These are phyloP conservation scores for Ganaspis brasiliensis DNA, from an alignment of 2,888 invertebrate species.

Conservation along the genomic window DNA sequence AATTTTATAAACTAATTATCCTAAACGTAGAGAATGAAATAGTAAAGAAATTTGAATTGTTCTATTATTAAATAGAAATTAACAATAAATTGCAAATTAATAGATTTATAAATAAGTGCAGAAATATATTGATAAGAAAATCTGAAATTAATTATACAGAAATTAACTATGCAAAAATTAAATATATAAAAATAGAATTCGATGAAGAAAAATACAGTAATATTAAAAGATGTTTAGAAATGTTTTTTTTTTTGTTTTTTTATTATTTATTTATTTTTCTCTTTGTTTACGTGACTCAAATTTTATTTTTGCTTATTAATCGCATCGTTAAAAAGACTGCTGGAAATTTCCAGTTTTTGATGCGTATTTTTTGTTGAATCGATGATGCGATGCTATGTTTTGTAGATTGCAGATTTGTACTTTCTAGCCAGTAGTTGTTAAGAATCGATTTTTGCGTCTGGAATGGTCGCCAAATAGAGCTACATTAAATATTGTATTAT, in stretches of 20 bases:
- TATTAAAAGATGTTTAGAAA: neutral
- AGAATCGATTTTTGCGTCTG: slow-evolving; percentile 51
- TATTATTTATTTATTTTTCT: neutral
- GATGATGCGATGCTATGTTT: slow-evolving; percentile 58
- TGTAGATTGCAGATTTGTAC: slow-evolving; percentile 65
- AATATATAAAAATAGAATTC: no score
- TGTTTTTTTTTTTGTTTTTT: neutral
- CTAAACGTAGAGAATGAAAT: slow-evolving; percentile 25
- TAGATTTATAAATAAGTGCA: no score
- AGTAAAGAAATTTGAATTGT: neutral
- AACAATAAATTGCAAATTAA: no score
- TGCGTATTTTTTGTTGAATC: slow-evolving; percentile 54
- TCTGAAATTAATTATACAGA: no score
- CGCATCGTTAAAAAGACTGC: slow-evolving; percentile 52
- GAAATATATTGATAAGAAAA: no score
- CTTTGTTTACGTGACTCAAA: neutral
- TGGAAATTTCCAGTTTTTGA: slow-evolving; percentile 56
- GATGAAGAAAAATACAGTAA: no score
- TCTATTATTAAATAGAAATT: no score
- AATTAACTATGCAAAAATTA: no score
- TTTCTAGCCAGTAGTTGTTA: slow-evolving; percentile 54
- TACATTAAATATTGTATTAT: slow-evolving; percentile 48
- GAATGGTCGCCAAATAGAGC: slow-evolving; percentile 43
- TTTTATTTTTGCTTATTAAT: neutral
- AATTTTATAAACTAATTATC: slow-evolving; percentile 37